A percentile compares a stretch with the other conserved stretches of the same genome.
Evolutionary conservation across 2,113 vertebrate genomes (phyloP).

Genomic region (Galbula dea): DNA sequence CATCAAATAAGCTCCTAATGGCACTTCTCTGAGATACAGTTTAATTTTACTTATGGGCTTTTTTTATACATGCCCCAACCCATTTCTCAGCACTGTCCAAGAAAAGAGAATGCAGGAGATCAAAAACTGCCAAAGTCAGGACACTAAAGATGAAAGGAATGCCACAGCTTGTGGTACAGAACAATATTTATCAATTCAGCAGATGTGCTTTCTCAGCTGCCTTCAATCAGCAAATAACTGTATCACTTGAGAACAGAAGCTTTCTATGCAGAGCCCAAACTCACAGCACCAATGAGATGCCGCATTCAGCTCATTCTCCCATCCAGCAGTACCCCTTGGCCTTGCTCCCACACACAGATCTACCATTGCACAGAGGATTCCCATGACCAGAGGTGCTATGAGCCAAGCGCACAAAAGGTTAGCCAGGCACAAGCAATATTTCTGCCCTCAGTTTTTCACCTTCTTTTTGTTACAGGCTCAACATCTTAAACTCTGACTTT

Average conservation of each 20-base stretch:
- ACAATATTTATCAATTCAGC: slow-evolving; percentile 37
- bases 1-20: slow-evolving; percentile 19
- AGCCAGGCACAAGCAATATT: neutral
- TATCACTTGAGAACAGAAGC: neutral
- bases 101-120: slow-evolving; percentile 5
- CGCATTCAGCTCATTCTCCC: neutral
- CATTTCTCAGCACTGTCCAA: slow-evolving; percentile 26
- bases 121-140: neutral
- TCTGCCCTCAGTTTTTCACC: neutral
- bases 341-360: neutral
- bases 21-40: neutral
- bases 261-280: neutral
- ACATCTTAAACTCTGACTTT: neutral
- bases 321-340: neutral
- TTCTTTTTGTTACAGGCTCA: neutral
- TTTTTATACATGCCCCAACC: neutral
- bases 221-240: neutral
- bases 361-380: neutral
- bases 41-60: slow-evolving; percentile 27
- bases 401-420: neutral
- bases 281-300: neutral
- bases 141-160: slow-evolving; percentile 20
- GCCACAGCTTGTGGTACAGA: slow-evolving; percentile 25
- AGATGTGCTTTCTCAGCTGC: slow-evolving; percentile 48
- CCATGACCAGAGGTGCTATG: fast-evolving